These are phyloP conservation scores for Euplexia lucipara DNA, from an alignment of 2,888 invertebrate genomes.

Conservation along the genomic window DNA sequence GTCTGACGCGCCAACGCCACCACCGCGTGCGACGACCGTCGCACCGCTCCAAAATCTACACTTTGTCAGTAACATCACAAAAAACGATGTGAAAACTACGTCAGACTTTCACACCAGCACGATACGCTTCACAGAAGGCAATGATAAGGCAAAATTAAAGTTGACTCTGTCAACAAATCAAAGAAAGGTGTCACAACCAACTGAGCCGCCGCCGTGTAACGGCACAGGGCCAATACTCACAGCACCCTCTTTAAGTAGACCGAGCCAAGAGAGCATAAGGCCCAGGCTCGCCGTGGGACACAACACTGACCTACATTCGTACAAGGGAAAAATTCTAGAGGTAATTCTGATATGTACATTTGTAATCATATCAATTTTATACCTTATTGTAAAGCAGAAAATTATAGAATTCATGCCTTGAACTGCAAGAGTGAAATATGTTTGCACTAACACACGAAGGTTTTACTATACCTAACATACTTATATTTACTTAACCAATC, in stretches of 20 bases:
- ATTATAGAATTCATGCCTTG: constrained; percentile 72
- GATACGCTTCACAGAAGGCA: constrained; percentile 85
- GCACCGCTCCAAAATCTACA: constrained; percentile 75
- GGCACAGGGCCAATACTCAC: constrained; percentile 68
- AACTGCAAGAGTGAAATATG: constrained; percentile 73
- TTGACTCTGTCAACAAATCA: constrained; percentile 83
- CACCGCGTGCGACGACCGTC: constrained; percentile 78
- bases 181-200: constrained; percentile 72
- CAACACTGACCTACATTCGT: constrained; percentile 61
- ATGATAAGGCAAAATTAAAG: constrained; percentile 84
- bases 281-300: constrained; percentile 60
- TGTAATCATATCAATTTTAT: constrained; percentile 83
- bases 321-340: constrained; percentile 80
- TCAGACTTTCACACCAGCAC: constrained; percentile 86
- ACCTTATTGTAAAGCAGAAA: constrained; percentile 76
- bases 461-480: constrained; percentile 31
- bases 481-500: constrained; percentile 55
- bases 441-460: constrained; percentile 79
- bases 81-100: constrained; percentile 76
- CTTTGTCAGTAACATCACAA: constrained; percentile 86
- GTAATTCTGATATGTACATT: constrained; percentile 87
- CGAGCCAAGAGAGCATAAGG: constrained; percentile 64
- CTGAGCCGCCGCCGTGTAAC: constrained; percentile 68
- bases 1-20: constrained; percentile 85
- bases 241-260: constrained; percentile 67